Conservation (phyloP, 2,113 vertebrate genomes). For the Cinclus mexicanus region DNA sequence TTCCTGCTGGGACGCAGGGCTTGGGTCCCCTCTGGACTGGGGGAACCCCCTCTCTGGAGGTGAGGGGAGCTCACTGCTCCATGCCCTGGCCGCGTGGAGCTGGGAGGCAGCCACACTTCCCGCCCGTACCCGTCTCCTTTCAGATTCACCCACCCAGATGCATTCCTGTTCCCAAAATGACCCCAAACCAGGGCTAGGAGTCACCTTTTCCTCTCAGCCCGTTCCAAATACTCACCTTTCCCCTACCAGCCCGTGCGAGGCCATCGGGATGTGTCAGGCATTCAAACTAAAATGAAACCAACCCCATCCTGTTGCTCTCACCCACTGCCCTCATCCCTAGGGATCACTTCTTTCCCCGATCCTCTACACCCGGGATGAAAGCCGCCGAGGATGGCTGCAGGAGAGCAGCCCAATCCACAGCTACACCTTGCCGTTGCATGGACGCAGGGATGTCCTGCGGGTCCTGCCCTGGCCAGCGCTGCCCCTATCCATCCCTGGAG, state of each 20-base stretch:
- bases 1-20: background rate
- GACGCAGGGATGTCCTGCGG: background rate
- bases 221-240: background rate
- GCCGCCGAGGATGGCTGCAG: background rate
- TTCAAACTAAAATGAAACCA: background rate
- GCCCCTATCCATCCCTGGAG: background rate
- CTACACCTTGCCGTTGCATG: background rate
- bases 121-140: background rate
- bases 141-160: background rate
- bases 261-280: background rate
- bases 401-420: background rate
- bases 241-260: background rate
- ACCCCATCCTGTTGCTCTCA: background rate
- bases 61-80: background rate
- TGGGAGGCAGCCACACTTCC: background rate
- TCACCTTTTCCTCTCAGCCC: background rate
- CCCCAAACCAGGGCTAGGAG: background rate
- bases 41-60: background rate
- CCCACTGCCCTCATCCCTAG: background rate
- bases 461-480: background rate
- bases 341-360: constrained; percentile 19
- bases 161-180: background rate
- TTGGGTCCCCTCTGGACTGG: background rate
- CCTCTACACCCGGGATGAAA: background rate
- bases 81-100: fast-evolving